Evolutionary conservation across 2,888 invertebrate genomes (phyloP), one percentile per base, ranked within the genome.

Genomic region (Xanthia togata): DNA sequence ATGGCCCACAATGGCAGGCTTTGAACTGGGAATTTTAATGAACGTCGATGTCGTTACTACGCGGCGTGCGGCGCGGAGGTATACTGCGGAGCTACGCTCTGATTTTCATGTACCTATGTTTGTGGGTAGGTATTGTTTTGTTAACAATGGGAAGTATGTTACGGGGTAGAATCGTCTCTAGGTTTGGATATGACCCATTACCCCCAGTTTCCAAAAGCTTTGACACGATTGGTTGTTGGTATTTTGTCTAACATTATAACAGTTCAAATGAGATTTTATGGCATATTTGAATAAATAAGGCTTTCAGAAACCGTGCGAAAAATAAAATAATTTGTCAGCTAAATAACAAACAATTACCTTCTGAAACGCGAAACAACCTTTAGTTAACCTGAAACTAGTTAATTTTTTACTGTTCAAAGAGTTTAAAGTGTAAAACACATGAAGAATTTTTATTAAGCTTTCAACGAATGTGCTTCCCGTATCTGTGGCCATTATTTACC

Each of bases 1-100:
- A 84, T 82, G 70, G 74, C 78, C 82, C 73, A 84, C 84, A 84
- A 84, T 83, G 71, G 74, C 78, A 64, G 71, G 83, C 86, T 86
- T 76, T 78, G 83, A 83, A 70, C 64, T 70, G 76, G 67, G 83
- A 83, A 85, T 85, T 83, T 85, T 85, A 85, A 85, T 85, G 86
- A 85, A 85, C 76, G 83, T 62, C 74, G 86, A 83, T 83, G 73
- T 83, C 78, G 77, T 86, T 86, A 86, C 74, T 69, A n/a, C 41
- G 35, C 8, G 68, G 81, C 44, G 31, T 72, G 72, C 70, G 79
- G 67, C 72, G 38, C 14, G 53, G n/a, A 69, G 78, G 69, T 73
- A 69, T 76, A 71, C 70, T 70, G 47, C 35, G 76, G 76, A 57
- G 78, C 78, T 75, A 23, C 53, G 55, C 75, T 50, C 70, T 63